These are phyloP conservation scores for Drosophila azteca DNA, from an alignment of 1,140 invertebrate species.

Conservation along the genomic window DNA sequence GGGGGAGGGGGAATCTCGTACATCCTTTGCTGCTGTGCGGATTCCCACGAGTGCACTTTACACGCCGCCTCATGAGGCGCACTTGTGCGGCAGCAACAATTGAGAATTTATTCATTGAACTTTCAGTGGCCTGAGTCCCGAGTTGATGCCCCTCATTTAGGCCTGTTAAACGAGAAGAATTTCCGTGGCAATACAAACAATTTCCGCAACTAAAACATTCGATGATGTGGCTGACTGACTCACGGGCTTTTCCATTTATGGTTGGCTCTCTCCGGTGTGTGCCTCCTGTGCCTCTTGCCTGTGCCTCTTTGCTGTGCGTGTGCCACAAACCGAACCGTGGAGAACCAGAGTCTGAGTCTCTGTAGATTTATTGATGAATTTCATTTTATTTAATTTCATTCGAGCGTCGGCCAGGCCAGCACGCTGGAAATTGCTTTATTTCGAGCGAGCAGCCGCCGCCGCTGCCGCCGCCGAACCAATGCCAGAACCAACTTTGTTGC, in stretches of 20 bases:
- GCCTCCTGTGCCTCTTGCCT: not conserved
- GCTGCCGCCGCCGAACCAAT: constrained; percentile 33
- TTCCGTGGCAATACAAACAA: constrained; percentile 72
- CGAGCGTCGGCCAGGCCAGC: constrained; percentile 14
- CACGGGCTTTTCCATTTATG: constrained; percentile 56
- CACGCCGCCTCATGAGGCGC: constrained; percentile 53
- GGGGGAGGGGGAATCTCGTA: not conserved
- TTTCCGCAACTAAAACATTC: constrained; percentile 63
- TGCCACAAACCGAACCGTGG: too few relatives aligned
- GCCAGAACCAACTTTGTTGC: constrained; percentile 61
- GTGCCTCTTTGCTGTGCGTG: too few relatives aligned
- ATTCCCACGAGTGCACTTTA: constrained; percentile 78
- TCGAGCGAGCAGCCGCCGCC: constrained; percentile 17
- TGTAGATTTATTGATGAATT: constrained; percentile 76
- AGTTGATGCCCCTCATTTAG: constrained; percentile 21
- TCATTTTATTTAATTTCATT: constrained; percentile 69
- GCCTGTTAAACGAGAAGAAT: constrained; percentile 59
- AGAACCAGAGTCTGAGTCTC: not conserved
- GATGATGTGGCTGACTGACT: constrained; percentile 36
- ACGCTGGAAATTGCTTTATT: constrained; percentile 72
- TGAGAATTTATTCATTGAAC: constrained; percentile 64
- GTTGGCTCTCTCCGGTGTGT: constrained; percentile 8
- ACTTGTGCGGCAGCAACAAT: constrained; percentile 58
- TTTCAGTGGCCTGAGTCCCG: constrained; percentile 20
- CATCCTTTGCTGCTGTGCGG: constrained; percentile 16